phyloP scores from a whole-genome alignment of 2,888 invertebrate species.

The Hedya salicella region DNA sequence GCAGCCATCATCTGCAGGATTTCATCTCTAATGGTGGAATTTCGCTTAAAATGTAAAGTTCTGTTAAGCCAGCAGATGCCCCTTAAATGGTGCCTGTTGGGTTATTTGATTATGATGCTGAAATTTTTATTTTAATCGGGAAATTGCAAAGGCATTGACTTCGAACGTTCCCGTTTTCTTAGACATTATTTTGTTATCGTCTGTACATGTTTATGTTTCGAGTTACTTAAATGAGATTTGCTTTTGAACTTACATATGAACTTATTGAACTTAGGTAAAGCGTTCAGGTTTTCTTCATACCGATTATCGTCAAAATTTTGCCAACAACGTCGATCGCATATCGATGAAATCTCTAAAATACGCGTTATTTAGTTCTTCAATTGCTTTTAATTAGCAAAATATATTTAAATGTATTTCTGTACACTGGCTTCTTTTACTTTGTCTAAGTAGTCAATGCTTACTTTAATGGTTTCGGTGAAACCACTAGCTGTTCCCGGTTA shows the following conservation, averaged over 20 bases:
- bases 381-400: no score
- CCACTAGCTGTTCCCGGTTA: no score
- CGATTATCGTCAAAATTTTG: no score
- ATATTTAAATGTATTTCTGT: no score
- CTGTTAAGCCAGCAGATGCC: conserved; percentile 37
- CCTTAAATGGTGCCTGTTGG: conserved; percentile 28
- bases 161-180: not conserved
- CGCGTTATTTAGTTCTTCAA: no score
- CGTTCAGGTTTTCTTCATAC: no score
- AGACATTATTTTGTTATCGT: conserved; percentile 13
- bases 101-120: conserved; percentile 26
- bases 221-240: conserved; percentile 19
- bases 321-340: no score
- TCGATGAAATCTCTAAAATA: no score
- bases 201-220: not conserved
- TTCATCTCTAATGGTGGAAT: conserved; percentile 39
- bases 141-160: conserved; percentile 30
- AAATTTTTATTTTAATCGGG: conserved; percentile 21
- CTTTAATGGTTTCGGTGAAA: no score
- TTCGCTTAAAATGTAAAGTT: conserved; percentile 27
- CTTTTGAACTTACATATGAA: not conserved
- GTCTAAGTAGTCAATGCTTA: no score
- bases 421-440: no score
- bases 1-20: conserved; percentile 36
- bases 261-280: not conserved